Evolutionary conservation across 1,140 invertebrate species (phyloP).

Genomic region (Drosophila melanogaster): Release_6_plus_ISO1_MT NT_033779.5:7153501-7154000

Average conservation of each 20-base stretch:
- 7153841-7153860: conserved; percentile 31
- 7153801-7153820: conserved; percentile 35
- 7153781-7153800: conserved; percentile 4
- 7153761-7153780: background rate
- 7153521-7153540: conserved; percentile 21
- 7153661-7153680: background rate
- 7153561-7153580: background rate
- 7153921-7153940: conserved; percentile 21
- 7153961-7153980: background rate
- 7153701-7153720: conserved; percentile 34
- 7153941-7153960: background rate
- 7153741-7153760: background rate
- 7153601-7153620: conserved; percentile 39
- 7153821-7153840: conserved; percentile 29
- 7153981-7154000: conserved; percentile 8
- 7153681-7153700: conserved; percentile 3
- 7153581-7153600: conserved; percentile 30
- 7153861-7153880: conserved; percentile 30
- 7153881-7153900: conserved; percentile 43
- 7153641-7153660: conserved; percentile 49
- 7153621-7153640: conserved; percentile 68
- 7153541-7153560: conserved; percentile 5
- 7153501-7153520: conserved; percentile 1
- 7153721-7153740: conserved; percentile 28
- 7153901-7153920: conserved; percentile 52